Evolutionary conservation across 2,888 invertebrate species (phyloP).

Genomic region (Trichogramma dendrolimi): DNA sequence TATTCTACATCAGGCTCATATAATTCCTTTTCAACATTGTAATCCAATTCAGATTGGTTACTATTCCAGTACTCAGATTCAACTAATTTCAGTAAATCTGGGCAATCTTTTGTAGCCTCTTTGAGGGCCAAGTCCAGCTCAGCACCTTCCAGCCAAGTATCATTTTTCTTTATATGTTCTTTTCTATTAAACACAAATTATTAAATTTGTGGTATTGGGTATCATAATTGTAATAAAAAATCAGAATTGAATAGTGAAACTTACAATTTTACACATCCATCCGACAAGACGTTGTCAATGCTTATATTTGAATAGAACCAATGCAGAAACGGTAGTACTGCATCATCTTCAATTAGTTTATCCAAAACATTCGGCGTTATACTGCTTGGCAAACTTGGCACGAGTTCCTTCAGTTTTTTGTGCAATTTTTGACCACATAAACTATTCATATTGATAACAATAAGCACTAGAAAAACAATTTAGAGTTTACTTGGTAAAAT

Average conservation of each 20-base stretch:
- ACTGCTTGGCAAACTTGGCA: slow-evolving; percentile 36
- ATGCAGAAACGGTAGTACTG: slow-evolving; percentile 42
- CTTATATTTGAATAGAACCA: slow-evolving; percentile 45
- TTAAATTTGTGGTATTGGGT: slow-evolving; percentile 4
- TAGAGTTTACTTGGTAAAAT: too few relatives aligned
- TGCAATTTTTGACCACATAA: slow-evolving; percentile 36
- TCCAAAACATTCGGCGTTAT: slow-evolving; percentile 39
- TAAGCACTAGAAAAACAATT: too few relatives aligned
- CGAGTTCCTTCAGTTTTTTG: slow-evolving; percentile 39
- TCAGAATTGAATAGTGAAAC: slow-evolving; percentile 15
- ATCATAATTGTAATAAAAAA: slow-evolving; percentile 12
- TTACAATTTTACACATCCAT: slow-evolving; percentile 42
- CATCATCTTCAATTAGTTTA: slow-evolving; percentile 39
- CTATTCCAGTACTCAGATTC: slow-evolving; percentile 29
- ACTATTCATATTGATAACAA: slow-evolving; percentile 15
- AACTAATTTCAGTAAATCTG: slow-evolving; percentile 39
- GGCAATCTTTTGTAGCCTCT: slow-evolving; percentile 38
- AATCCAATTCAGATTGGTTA: slow-evolving; percentile 30
- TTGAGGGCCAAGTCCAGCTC: slow-evolving; percentile 40
- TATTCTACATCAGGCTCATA: slow-evolving; percentile 38
- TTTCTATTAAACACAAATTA: slow-evolving; percentile 32
- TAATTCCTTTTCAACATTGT: slow-evolving; percentile 35
- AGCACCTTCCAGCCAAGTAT: slow-evolving; percentile 38
- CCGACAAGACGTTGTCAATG: slow-evolving; percentile 40
- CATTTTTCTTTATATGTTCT: slow-evolving; percentile 36